A percentile compares a stretch with the other conserved stretches of the same genome.
Evolutionary conservation across 2,888 invertebrate genomes (phyloP).

Genomic region (Meiosimyza decipiens): DNA sequence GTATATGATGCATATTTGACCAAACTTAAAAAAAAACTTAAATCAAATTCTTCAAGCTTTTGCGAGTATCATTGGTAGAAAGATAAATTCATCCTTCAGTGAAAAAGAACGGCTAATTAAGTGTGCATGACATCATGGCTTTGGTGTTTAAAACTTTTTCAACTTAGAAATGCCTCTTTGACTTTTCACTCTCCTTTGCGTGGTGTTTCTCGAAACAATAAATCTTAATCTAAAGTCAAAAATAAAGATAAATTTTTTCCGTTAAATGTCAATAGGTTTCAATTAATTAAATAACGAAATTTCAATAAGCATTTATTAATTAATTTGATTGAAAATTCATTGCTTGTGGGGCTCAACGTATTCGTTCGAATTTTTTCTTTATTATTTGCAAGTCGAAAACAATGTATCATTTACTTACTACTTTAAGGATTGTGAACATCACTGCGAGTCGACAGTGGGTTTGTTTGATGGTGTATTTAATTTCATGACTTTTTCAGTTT

Average conservation of each 20-base stretch:
- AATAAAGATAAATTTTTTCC: not conserved
- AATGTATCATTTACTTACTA: not conserved
- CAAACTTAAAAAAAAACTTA: too few relatives aligned
- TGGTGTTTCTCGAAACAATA: not conserved
- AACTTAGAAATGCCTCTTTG: too few relatives aligned
- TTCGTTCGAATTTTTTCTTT: not conserved
- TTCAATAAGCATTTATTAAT: constrained; percentile 14
- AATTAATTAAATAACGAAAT: constrained; percentile 15
- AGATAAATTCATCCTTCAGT: too few relatives aligned
- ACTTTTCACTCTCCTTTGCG: too few relatives aligned
- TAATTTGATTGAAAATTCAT: constrained; percentile 27
- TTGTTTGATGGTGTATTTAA: not conserved
- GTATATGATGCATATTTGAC: too few relatives aligned
- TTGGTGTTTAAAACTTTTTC: too few relatives aligned
- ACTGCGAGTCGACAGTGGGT: constrained; percentile 1
- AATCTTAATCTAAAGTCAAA: not conserved
- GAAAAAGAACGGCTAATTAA: too few relatives aligned
- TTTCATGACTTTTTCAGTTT: not conserved
- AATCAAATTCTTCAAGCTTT: too few relatives aligned
- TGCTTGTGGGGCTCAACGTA: not conserved
- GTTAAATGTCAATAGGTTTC: constrained; percentile 21
- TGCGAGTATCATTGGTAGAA: too few relatives aligned
- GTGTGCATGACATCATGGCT: too few relatives aligned
- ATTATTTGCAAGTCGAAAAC: not conserved
- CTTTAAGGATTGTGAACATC: not conserved